Evolutionary conservation across 2,888 invertebrate species (phyloP), one percentile per base, ranked within the genome.

Genomic region (Ophraella communa): DNA sequence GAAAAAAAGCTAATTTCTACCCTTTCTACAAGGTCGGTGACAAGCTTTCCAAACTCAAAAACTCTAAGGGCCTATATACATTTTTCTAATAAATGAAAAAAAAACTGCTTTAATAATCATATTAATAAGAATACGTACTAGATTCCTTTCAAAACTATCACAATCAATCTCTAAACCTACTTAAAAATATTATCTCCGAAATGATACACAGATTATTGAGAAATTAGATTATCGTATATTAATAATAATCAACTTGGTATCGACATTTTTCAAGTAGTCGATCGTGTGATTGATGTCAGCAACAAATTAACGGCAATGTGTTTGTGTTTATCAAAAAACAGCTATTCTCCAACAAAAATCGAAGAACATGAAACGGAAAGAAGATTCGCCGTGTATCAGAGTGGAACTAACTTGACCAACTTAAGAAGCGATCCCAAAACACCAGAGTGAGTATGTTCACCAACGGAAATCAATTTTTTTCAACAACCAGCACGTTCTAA

Each of bases 381-480:
- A n/a, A 52, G 60, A 5, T 20, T 18, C 20, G 60, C 35, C 3
- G 60, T 60, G 21, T 60, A 33, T 35, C 60, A 60, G 44, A 60
- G 60, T 60, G 45, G n/a, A 27, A 24, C 27, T 17, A 52, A 53
- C 27, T 27, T 60, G 24, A 27, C 14, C 10, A 10, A 39, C n/a
- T n/a, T 44, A 39, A 18, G 10, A 10, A n/a, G 3, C 2, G 42
- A 52, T 30, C 52, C 23, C 53, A 60, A 60, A 44, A 44, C 60
- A 2, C 27, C 20, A 27, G 52, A 44, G 60, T 60, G 27, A 60
- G 60, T 53, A 45, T 10, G 27, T 52, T 30, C n/a, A 17, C 1
- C 7, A 14, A 35, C 18, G n/a, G 8, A 20, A n/a, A n/a, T n/a
- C n/a, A n/a, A n/a, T n/a, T n/a, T n/a, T n/a, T n/a, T n/a, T n/a